These are phyloP conservation scores for Matsumurasca onukii DNA, from an alignment of 1,140 invertebrate genomes.

Conservation along the genomic window DNA sequence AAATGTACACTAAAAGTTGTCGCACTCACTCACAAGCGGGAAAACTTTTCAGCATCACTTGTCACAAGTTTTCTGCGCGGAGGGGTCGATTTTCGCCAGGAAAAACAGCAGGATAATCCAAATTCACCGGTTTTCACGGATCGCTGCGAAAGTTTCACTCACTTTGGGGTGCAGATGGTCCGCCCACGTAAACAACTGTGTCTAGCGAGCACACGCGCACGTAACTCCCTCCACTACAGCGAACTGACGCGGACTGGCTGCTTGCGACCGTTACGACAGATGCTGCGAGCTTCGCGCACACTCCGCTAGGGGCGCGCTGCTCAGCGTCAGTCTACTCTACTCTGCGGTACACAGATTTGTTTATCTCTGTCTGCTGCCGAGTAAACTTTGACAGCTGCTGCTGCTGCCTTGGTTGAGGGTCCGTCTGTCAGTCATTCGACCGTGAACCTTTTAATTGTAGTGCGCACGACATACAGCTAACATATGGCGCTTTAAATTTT, in stretches of 20 bases:
- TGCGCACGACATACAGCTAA: no score
- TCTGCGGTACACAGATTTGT: background rate
- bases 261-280: conserved; percentile 5
- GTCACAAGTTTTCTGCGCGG: background rate
- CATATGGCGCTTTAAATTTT: no score
- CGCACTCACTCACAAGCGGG: background rate
- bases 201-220: background rate
- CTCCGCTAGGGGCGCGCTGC: background rate
- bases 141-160: background rate
- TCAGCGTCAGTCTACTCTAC: no score
- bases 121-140: background rate
- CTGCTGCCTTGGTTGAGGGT: background rate
- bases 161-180: background rate
- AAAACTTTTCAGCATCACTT: background rate
- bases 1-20: background rate
- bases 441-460: background rate
- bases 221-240: background rate
- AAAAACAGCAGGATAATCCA: background rate
- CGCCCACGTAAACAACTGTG: background rate
- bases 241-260: background rate
- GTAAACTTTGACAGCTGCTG: background rate
- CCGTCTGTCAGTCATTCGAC: background rate
- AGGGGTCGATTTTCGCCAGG: background rate
- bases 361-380: background rate
- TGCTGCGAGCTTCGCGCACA: background rate